Percentiles rank a stretch among this genome's conserved stretches.
These are phyloP conservation scores for Anagyrus pseudococci DNA, from an alignment of 2,888 invertebrate species.

Conservation along the genomic window DNA sequence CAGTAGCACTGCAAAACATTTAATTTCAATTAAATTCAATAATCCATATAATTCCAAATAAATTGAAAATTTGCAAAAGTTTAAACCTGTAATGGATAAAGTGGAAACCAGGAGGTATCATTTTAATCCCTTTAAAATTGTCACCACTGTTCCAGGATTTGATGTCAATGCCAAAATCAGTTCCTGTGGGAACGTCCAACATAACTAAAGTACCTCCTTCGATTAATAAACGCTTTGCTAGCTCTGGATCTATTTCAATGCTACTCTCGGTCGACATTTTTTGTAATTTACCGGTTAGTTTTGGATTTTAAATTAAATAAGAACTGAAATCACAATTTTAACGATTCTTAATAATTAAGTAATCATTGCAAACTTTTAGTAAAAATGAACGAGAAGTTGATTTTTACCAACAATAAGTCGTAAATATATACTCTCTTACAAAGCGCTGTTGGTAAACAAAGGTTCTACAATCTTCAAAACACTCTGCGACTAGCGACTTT, in stretches of 20 bases:
- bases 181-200: conserved; percentile 85
- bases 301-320: too few relatives aligned
- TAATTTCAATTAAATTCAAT: conserved; percentile 2
- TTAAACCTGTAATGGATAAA: conserved; percentile 84
- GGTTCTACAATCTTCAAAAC: too few relatives aligned
- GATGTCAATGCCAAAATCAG: conserved; percentile 96
- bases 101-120: conserved; percentile 98
- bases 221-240: conserved; percentile 76
- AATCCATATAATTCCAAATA: background rate
- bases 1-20: conserved; percentile 61
- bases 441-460: too few relatives aligned
- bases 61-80: conserved; percentile 2
- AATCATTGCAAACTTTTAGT: too few relatives aligned
- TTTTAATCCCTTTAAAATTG: conserved; percentile 94
- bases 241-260: conserved; percentile 74
- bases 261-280: conserved; percentile 18
- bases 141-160: conserved; percentile 89
- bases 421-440: too few relatives aligned
- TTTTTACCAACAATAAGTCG: too few relatives aligned
- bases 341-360: too few relatives aligned
- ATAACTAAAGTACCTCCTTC: conserved; percentile 87
- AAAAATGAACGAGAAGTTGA: too few relatives aligned
- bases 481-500: too few relatives aligned
- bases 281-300: too few relatives aligned
- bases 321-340: too few relatives aligned